Evolutionary conservation across 2,113 vertebrate genomes (phyloP), one percentile per base, ranked within the genome.

Genomic region (Solenodon paradoxus): DNA sequence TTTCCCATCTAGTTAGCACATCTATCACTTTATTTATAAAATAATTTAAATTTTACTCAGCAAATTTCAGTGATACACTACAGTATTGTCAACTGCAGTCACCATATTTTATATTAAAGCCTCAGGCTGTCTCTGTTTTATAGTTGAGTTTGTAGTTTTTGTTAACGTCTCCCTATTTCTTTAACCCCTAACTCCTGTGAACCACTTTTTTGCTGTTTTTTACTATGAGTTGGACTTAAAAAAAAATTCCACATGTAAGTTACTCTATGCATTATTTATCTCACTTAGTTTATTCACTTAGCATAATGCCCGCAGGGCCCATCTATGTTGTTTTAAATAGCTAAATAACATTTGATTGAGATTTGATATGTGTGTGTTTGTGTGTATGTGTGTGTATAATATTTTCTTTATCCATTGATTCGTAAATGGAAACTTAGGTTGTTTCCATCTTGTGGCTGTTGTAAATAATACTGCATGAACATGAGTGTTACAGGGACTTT

Each of bases 41-140:
- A 83, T 66, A 15, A 66, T 53, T 66, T 89, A 82, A 82, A 17
- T 57, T 74, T n/a, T 82, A 47, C 11, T 53, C 28, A 82, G 78
- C 19, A 93, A 53, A 88, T 81, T 88, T 63, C 30, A 93, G 1
- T 35, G 80, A 61, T n/a, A 7, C n/a, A n/a, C 26, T 42, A 61
- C 15, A 42, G 20, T 71, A n/a, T 49, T 64, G 64, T 88, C 2
- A 72, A 30, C 47, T 45, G 7, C 19, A 47, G 47, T n/a, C 40
- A 49, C 32, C 38, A 26, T 16, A 4, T 40, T 66, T 49, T 68
- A 38, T 28, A 20, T 40, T 89, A 47, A 49, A 38, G 55, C 40
- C 49, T 42, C 30, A 47, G 68, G 16, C 4, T 17, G 63, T 74
- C 35, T 24, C 55, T 3, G 51, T 42, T 4, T 0, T 51, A 20